Evolutionary conservation across 1,140 invertebrate genomes (phyloP), one percentile per base, ranked within the genome.

Genomic region (Parapsyche elsis): DNA sequence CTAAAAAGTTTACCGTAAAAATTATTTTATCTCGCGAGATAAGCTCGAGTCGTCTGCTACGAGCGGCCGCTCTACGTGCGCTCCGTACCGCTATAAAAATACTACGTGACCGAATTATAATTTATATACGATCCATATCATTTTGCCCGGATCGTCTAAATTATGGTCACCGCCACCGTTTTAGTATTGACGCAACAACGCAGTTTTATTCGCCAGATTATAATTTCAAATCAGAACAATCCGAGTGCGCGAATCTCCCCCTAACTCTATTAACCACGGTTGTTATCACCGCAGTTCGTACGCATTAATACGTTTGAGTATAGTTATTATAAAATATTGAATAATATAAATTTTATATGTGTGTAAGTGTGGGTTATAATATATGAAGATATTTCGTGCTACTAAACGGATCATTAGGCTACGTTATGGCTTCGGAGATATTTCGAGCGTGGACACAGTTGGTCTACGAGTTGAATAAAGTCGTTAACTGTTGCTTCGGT

Each of bases 71-170:
- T 26, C 75, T 49, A 77, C 57, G 53, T 77, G 75, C 21, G 38
- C 10, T 57, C 24, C 14, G 75, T 44, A 44, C 75, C 16, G 57
- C 75, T 64, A 64, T 77, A 77, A 77, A 77, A 77, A 77, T 77
- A 77, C n/a, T 77, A 77, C 75, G 75, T 77, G 75, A 77, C 75
- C 57, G 75, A 77, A 77, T 61, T 77, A 77, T 77, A 77, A 77
- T 77, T 77, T 77, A 77, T 77, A 64, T 49, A 59, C 53, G 75
- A 77, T 77, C 75, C 57, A 59, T 77, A 77, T 77, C 75, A 21
- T 59, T 57, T 24, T 9, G n/a, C 26, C 14, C 14, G 10, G 49
- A 23, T 67, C 24, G 21, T 21, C 61, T 71, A 71, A 71, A 71
- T 71, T 71, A 24, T 71, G 67, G 30, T 44, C 30, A 61, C 57